Percentiles rank a stretch among this genome's conserved stretches.
These are phyloP conservation scores for Philopotamus ludificatus DNA, from an alignment of 1,140 invertebrate species.

Conservation along the genomic window DNA sequence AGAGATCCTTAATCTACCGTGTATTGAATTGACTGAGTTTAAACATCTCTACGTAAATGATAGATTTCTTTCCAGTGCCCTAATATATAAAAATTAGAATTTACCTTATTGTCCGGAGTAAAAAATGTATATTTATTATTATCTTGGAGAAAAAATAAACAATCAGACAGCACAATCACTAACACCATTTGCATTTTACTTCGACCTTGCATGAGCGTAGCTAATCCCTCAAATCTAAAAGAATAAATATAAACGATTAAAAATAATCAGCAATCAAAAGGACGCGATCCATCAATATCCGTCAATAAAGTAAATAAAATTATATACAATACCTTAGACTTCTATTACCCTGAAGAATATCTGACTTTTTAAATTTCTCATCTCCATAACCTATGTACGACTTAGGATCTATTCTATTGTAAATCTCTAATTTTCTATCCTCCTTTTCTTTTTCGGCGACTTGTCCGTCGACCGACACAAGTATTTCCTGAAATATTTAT, in stretches of 20 bases:
- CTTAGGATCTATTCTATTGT: slow-evolving; percentile 89
- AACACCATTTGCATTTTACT: slow-evolving; percentile 80
- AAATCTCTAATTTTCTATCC: slow-evolving; percentile 87
- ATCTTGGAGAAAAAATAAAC: slow-evolving; percentile 88
- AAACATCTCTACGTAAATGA: too few relatives aligned
- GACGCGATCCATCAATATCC: background rate
- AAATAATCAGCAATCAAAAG: background rate
- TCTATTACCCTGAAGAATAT: slow-evolving; percentile 79
- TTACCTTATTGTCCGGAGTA: slow-evolving; percentile 80
- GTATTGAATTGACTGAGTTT: too few relatives aligned
- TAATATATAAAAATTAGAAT: background rate
- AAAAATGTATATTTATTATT: slow-evolving; percentile 80
- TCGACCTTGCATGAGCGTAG: slow-evolving; percentile 79
- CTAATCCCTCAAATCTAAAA: slow-evolving; percentile 77
- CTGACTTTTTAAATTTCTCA: slow-evolving; percentile 92
- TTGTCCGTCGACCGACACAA: slow-evolving; percentile 85
- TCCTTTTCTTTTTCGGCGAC: slow-evolving; percentile 90
- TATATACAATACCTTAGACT: slow-evolving; percentile 62
- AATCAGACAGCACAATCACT: slow-evolving; percentile 87
- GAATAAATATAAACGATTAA: slow-evolving; percentile 17
- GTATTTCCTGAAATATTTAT: slow-evolving; percentile 63
- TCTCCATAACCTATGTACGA: slow-evolving; percentile 81
- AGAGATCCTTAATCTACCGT: too few relatives aligned
- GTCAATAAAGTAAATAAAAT: slow-evolving; percentile 3
- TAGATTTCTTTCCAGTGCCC: background rate